Conservation (phyloP, 1,140 invertebrate genomes). For the Trialeurodes vaporariorum region DNA sequence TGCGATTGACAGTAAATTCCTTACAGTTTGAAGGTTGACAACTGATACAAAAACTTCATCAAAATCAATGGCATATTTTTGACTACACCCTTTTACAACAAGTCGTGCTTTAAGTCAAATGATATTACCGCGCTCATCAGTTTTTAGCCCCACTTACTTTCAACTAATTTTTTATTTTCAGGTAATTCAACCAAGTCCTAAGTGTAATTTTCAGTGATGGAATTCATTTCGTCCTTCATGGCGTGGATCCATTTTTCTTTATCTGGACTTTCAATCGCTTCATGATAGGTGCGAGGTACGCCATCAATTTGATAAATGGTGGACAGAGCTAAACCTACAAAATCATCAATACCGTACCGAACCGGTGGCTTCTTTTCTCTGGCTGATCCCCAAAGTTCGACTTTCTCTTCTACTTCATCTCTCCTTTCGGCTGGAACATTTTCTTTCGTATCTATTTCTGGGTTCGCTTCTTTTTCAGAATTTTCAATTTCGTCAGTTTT, state of each 20-base stretch:
- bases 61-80: not conserved
- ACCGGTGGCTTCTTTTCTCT: no score
- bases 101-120: not conserved
- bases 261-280: not conserved
- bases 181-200: not conserved
- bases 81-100: not conserved
- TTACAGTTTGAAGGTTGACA: no score
- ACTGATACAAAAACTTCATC: no score
- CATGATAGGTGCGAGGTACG: not conserved
- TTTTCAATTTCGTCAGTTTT: no score
- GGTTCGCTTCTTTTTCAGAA: no score
- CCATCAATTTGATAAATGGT: not conserved
- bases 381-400: no score
- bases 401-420: no score
- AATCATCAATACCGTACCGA: no score
- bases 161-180: not conserved
- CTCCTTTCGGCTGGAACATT: no score
- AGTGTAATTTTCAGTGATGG: not conserved
- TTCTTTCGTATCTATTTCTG: no score
- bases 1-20: no score
- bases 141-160: not conserved
- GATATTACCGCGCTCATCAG: not conserved
- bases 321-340: no score
- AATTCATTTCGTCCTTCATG: not conserved
- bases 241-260: not conserved